phyloP scores from a whole-genome alignment of 30 jellyfish, hydroid and myxozoan genomes.

The Aurelia sp. region DNA sequence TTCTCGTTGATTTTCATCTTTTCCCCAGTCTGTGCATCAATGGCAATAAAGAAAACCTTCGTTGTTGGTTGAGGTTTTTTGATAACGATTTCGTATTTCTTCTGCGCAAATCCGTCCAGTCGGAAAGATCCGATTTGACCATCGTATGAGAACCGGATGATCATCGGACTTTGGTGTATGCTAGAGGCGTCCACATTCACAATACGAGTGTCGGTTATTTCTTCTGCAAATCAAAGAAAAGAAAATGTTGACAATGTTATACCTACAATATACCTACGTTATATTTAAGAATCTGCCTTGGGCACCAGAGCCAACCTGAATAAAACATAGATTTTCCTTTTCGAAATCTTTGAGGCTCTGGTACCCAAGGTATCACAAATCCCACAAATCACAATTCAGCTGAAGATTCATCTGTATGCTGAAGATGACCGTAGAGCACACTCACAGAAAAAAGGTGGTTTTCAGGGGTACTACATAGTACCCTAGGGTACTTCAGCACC shows the following conservation, averaged over 20 bases:
- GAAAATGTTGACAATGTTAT: neutral
- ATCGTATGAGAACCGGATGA: slow-evolving; percentile 15
- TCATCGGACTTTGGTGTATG: slow-evolving; percentile 16
- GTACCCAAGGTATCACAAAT: no score
- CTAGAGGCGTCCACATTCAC: slow-evolving; percentile 30
- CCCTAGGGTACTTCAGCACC: no score
- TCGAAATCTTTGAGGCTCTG: no score
- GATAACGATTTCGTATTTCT: slow-evolving; percentile 27
- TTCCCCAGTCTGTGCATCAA: slow-evolving; percentile 23
- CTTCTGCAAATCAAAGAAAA: slow-evolving; percentile 7
- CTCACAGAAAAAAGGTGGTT: no score
- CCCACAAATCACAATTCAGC: no score
- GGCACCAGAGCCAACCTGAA: no score
- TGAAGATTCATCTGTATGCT: no score
- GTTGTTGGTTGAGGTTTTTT: slow-evolving; percentile 13
- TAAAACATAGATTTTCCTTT: no score
- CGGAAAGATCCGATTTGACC: neutral
- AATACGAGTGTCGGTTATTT: slow-evolving; percentile 12
- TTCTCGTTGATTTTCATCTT: slow-evolving; percentile 31
- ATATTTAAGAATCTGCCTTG: no score
- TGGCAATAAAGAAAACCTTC: slow-evolving; percentile 32
- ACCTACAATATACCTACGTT: no score
- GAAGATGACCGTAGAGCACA: no score
- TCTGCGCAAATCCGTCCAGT: slow-evolving; percentile 7
- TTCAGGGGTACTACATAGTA: no score